Base-by-base conservation (phyloP, 2,113 vertebrate species). In the Lycaon pictus region DNA sequence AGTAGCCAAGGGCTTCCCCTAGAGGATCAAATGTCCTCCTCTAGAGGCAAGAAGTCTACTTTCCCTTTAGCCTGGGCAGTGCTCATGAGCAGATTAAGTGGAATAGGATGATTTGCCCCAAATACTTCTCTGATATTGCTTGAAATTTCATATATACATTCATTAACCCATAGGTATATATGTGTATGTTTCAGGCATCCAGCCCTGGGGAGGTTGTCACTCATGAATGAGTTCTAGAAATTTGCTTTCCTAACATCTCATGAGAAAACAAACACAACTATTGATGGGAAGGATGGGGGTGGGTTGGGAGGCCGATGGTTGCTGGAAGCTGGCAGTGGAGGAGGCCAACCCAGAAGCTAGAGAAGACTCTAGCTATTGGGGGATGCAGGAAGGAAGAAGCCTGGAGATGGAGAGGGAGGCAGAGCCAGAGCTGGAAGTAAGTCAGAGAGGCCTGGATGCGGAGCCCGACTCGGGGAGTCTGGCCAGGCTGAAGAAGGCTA, bases 161-260 rank as follows among this genome's bases (percentile, higher is more conserved):
- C 43, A 43, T 43, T 63, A 88, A 65, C 43, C 65, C 53, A 88
- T 32, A 53, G 72, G 25, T 58, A 23, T 43, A 1, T 43, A 5
- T 77, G 65, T 63, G 0, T 76, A 32, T 77, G 7, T 48, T 88
- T 29, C 3, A 58, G 6, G 56, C 17, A 9, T 19, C 35, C 6
- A 65, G 10, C 7, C 56, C 79, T 77, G 16, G 79, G 37, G 35
- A 60, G 19, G 19, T 37, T 90, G 51, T 27, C 63, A 13, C 71
- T 43, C 43, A 48, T 72, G 25, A 95, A 53, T 17, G 48, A 94
- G 51, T 80, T 94, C 17, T 76, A 87, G 84, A 95, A 84, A n/a
- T n/a, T 62, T 81, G 55, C 43, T 88, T 77, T 85, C 37, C 29
- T 93, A 63, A 58, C 5, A 35, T 20, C 12, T 53, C 32, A 81